A percentile compares a stretch with the other conserved stretches of the same genome.
These are phyloP conservation scores for Anolis sagrei DNA, from an alignment of 2,113 vertebrate species.

Conservation along the genomic window DNA sequence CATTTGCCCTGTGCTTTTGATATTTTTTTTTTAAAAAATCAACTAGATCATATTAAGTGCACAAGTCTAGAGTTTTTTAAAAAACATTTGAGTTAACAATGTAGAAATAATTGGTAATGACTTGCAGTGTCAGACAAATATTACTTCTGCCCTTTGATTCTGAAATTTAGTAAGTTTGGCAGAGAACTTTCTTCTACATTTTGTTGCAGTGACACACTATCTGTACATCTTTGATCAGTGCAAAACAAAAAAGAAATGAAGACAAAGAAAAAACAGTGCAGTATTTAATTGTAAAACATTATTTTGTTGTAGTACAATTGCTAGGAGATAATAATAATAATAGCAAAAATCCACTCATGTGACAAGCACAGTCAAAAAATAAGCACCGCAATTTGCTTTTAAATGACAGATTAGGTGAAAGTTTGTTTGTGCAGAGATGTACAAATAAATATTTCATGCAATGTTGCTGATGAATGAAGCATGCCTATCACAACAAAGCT, in stretches of 20 bases:
- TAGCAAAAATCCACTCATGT: background rate
- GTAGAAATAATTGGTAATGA: slow-evolving; percentile 33
- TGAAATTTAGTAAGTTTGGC: slow-evolving; percentile 5
- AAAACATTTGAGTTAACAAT: slow-evolving; percentile 25
- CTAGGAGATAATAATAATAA: slow-evolving; percentile 26
- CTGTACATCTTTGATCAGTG: slow-evolving; percentile 24
- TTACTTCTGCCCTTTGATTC: slow-evolving; percentile 37
- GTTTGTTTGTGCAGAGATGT: background rate
- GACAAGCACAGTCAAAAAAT: background rate
- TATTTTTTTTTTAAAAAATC: background rate
- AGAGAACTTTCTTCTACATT: background rate
- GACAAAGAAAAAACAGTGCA: slow-evolving; percentile 3
- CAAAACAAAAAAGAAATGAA: background rate
- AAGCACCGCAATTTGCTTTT: background rate
- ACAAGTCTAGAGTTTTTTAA: background rate
- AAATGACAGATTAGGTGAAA: slow-evolving; percentile 7
- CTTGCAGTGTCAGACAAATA: slow-evolving; percentile 23
- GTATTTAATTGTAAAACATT: slow-evolving; percentile 3
- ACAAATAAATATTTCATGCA: background rate
- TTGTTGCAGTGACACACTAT: background rate
- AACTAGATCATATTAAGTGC: background rate
- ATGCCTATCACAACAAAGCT: background rate
- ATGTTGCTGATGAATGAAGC: background rate
- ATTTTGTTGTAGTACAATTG: background rate
- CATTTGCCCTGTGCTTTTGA: accelerated